A percentile compares a stretch with the other conserved stretches of the same genome.
These are phyloP conservation scores for Epistrophe eligans DNA, from an alignment of 2,888 invertebrate species.

Conservation along the genomic window DNA sequence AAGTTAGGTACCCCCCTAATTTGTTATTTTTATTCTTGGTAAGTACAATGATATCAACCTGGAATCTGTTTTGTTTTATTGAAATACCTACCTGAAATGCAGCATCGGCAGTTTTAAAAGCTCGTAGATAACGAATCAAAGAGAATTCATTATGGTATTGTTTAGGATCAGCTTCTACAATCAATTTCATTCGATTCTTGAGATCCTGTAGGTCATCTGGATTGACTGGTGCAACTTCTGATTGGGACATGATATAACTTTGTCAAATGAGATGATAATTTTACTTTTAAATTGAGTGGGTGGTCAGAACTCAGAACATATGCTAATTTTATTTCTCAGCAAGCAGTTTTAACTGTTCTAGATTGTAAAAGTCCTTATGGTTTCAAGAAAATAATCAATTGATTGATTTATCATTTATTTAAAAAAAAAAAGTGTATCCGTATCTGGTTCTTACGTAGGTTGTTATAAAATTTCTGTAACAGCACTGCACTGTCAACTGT, in stretches of 20 bases:
- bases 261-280: slow-evolving; percentile 20
- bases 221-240: slow-evolving; percentile 85
- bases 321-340: slow-evolving; percentile 28
- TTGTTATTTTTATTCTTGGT: no score
- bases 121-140: slow-evolving; percentile 88
- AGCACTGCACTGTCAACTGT: no score
- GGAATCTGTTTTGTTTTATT: slow-evolving; percentile 13
- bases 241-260: slow-evolving; percentile 81
- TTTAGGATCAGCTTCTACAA: slow-evolving; percentile 89
- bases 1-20: no score
- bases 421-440: slow-evolving; percentile 19
- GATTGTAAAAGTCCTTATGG: slow-evolving; percentile 24
- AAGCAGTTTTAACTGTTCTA: slow-evolving; percentile 13
- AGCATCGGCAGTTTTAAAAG: slow-evolving; percentile 89
- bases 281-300: background rate
- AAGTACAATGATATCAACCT: slow-evolving; percentile 6
- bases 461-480: no score
- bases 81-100: slow-evolving; percentile 88
- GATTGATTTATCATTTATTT: slow-evolving; percentile 61
- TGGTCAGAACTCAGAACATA: slow-evolving; percentile 61
- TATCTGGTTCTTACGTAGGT: slow-evolving; percentile 32
- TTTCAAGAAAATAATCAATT: slow-evolving; percentile 24
- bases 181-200: slow-evolving; percentile 89
- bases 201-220: slow-evolving; percentile 87
- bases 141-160: slow-evolving; percentile 92